A percentile compares a stretch with the other conserved stretches of the same genome.
These are phyloP conservation scores for Perca fluviatilis DNA, from an alignment of 2,113 vertebrate species.

Conservation along the genomic window DNA sequence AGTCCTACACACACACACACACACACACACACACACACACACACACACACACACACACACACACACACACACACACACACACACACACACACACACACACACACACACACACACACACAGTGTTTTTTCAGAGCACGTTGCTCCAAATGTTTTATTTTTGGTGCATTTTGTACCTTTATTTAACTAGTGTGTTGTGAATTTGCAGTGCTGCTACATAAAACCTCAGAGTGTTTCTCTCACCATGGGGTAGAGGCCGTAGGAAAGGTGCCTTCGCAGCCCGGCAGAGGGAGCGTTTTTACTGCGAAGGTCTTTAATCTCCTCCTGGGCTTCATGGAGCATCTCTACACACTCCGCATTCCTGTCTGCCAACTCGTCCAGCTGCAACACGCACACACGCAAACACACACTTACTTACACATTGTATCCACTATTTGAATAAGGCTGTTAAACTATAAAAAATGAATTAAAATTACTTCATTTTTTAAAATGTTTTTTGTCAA, in stretches of 20 bases:
- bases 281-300: constrained; percentile 86
- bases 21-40: constrained; percentile 5
- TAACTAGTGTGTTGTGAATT: background rate
- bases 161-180: background rate
- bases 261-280: constrained; percentile 85
- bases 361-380: constrained; percentile 95
- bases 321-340: constrained; percentile 96
- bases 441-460: background rate
- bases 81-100: background rate
- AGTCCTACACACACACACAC: constrained; percentile 86
- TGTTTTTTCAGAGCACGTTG: too few relatives aligned
- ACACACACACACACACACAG: constrained; percentile 8
- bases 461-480: background rate
- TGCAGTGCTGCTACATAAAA: background rate
- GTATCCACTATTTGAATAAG: too few relatives aligned
- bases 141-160: background rate
- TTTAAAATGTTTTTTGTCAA: background rate
- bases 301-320: constrained; percentile 93
- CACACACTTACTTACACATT: background rate
- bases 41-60: constrained; percentile 5
- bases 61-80: too few relatives aligned
- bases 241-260: constrained; percentile 88
- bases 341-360: constrained; percentile 93
- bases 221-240: constrained; percentile 77
- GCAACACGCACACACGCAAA: background rate